Base-by-base conservation (phyloP, 1,140 invertebrate species). In the Neuroterus valhalla region DNA sequence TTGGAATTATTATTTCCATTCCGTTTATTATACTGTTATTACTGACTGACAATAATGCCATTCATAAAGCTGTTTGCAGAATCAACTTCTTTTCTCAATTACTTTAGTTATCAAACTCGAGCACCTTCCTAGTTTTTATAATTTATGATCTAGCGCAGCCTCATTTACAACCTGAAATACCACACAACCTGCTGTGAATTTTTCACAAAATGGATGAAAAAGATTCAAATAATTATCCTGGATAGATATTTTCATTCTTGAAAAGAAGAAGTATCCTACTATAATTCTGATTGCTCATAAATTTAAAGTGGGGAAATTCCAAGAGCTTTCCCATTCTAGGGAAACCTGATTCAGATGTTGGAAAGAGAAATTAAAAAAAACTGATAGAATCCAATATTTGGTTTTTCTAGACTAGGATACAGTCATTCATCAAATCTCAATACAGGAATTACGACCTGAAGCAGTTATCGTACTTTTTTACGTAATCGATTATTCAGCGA, bases 61-160 rank as follows among this genome's bases (percentile, higher is more conserved):
- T 8, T 12, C 23, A 52, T 3, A 23, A 55, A 23, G n/a, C 31
- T 62, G 26, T 62, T 62, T 62, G 26, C 23, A 31, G 55, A 62
- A 62, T 62, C 31, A 55, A 55, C 19, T 62, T 15, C 55, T 62
- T 62, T 62, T 62, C 55, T 62, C 55, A 62, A 62, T 62, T 62
- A 55, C 19, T 52, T 52, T 17, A 12, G 50, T 52, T 52, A 23
- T n/a, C 46, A 8, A 48, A 48, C n/a, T 48, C 17, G 46, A 3
- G 17, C 1, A 17, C 46, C 46, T 48, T 48, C 17, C 17, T 19
- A n/a, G 3, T 46, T 15, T 43, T 6, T 8, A 8, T 48, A 48
- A 38, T 38, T 48, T 48, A 48, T 48, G 6, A 48, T n/a, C 46
- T 48, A 48, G n/a, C 46, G 6, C 15, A 48, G 46, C 15, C 46